phyloP scores from a whole-genome alignment of 2,888 invertebrate species.

The Oligia latruncula region DNA sequence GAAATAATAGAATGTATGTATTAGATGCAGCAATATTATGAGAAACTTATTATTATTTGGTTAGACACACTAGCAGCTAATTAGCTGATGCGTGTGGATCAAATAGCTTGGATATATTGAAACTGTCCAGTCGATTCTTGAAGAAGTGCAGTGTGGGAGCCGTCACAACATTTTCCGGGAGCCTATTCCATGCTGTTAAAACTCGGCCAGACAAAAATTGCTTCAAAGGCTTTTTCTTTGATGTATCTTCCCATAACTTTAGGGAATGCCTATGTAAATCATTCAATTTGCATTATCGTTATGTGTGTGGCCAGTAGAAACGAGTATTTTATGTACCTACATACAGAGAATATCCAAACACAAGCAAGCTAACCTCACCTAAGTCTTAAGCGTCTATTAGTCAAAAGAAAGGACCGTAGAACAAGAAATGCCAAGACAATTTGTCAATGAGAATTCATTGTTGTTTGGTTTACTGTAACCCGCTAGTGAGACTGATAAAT shows the following conservation, averaged over 20 bases:
- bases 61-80: neutral
- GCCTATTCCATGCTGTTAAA: neutral
- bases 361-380: slow-evolving; percentile 39
- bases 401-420: slow-evolving; percentile 82
- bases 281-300: neutral
- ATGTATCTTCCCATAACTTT: neutral
- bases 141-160: neutral
- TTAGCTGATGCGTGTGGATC: neutral
- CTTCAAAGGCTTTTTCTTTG: neutral
- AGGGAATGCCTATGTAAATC: neutral
- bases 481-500: slow-evolving; percentile 90
- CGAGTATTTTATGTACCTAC: neutral
- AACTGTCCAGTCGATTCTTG: neutral
- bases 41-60: neutral
- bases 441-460: slow-evolving; percentile 90
- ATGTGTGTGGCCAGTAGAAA: neutral
- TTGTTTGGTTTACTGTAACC: slow-evolving; percentile 89
- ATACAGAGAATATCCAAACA: slow-evolving; percentile 20
- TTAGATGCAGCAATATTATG: neutral
- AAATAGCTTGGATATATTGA: neutral
- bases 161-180: neutral
- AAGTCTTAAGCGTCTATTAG: slow-evolving; percentile 72
- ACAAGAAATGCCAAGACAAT: slow-evolving; percentile 87
- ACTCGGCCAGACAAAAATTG: neutral
- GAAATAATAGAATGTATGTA: neutral